Evolutionary conservation across 2,113 vertebrate species (phyloP).

Genomic region (Heptranchias perlo): DNA sequence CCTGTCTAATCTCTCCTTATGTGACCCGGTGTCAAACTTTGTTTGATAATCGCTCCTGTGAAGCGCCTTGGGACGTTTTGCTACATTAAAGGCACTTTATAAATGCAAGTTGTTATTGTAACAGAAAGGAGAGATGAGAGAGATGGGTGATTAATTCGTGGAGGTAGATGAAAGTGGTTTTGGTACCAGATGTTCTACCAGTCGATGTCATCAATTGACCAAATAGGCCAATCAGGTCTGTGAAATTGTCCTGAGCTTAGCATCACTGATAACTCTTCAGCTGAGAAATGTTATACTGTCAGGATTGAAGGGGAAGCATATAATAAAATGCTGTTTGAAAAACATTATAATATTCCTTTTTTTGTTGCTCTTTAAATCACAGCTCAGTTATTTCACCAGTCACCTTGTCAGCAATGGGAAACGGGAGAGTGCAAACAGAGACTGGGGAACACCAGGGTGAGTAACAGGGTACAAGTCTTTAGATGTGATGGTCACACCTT

Average conservation of each 20-base stretch:
- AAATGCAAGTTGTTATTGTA: too few species aligned
- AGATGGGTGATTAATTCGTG: background rate
- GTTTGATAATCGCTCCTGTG: too few species aligned
- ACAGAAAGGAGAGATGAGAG: background rate
- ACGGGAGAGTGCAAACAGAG: background rate
- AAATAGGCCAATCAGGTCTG: background rate
- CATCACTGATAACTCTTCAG: background rate
- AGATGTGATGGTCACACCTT: background rate
- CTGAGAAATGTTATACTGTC: background rate
- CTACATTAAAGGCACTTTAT: too few species aligned
- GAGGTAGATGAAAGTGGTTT: background rate
- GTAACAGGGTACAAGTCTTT: background rate
- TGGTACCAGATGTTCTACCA: background rate
- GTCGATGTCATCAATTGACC: background rate
- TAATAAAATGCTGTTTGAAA: background rate
- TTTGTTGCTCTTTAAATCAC: slow-evolving; percentile 1
- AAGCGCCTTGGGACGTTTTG: too few species aligned
- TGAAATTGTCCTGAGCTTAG: background rate
- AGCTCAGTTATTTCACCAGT: background rate
- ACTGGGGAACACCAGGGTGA: background rate
- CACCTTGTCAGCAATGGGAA: background rate
- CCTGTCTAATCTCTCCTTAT: too few species aligned
- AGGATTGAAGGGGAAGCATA: background rate
- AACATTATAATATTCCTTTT: background rate
- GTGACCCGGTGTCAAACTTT: too few species aligned